phyloP scores from a whole-genome alignment of 2,113 vertebrate genomes.

The Spea bombifrons region DNA sequence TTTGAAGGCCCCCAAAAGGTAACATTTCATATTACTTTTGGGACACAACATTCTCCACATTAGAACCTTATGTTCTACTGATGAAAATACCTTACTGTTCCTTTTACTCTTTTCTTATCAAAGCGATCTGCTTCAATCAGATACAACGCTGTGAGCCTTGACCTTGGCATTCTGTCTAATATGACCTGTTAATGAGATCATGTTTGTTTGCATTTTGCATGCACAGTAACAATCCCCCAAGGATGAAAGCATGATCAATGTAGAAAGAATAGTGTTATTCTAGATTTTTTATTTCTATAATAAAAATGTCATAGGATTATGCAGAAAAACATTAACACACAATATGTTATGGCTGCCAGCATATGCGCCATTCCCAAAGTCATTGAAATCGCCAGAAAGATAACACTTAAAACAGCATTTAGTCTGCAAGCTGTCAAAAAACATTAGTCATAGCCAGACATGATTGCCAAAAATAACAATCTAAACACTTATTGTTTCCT shows the following conservation, averaged over 20 bases:
- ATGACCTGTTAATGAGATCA: not conserved
- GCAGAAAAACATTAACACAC: constrained; percentile 2
- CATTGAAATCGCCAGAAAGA: not conserved
- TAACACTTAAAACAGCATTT: constrained; percentile 2
- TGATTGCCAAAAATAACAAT: not conserved
- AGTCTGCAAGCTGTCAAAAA: constrained; percentile 5
- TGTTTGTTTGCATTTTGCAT: not conserved
- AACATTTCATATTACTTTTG: too few species aligned
- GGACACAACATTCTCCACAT: too few species aligned
- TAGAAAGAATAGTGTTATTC: not conserved
- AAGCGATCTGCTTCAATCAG: too few species aligned
- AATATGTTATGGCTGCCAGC: constrained; percentile 18
- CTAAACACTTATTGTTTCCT: not conserved
- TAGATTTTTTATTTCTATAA: constrained; percentile 7
- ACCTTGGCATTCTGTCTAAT: too few species aligned
- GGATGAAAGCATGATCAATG: not conserved
- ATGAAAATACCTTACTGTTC: too few species aligned
- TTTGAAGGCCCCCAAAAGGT: too few species aligned
- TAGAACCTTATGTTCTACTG: too few species aligned
- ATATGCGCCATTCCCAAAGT: constrained; percentile 3
- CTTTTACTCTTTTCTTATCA: too few species aligned
- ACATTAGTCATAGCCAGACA: constrained; percentile 1
- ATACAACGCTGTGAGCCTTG: too few species aligned
- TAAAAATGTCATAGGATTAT: constrained; percentile 19
- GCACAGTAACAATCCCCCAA: not conserved